These are phyloP conservation scores for Halocaridina rubra DNA, from an alignment of 2,888 invertebrate species.

Conservation along the genomic window DNA sequence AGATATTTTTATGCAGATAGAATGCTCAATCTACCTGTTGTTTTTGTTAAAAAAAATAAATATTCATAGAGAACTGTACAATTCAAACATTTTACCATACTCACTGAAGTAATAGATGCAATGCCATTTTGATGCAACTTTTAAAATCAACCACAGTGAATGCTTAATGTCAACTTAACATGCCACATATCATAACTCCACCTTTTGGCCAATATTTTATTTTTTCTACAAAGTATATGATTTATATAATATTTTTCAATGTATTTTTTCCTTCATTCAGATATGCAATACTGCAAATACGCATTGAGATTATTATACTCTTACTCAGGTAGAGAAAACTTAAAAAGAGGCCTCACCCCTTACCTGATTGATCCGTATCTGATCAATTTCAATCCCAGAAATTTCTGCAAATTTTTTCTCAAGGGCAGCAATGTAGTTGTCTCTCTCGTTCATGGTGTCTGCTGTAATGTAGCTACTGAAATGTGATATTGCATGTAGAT, in stretches of 20 bases:
- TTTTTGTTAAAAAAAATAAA: no score
- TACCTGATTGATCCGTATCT: slow-evolving; percentile 62
- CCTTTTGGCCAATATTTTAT: not conserved
- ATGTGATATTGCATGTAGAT: no score
- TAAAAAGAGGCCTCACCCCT: no score
- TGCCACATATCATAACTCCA: not conserved
- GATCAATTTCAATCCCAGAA: slow-evolving; percentile 62
- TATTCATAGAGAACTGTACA: no score
- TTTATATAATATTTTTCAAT: not conserved
- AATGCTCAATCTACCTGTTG: no score
- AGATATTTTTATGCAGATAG: not conserved
- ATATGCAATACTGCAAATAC: not conserved
- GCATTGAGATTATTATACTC: not conserved
- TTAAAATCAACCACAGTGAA: no score
- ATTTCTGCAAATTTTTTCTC: slow-evolving; percentile 61
- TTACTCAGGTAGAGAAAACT: no score
- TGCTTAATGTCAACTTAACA: no score
- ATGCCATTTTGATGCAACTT: no score
- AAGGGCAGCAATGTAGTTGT: slow-evolving; percentile 56
- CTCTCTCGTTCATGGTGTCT: slow-evolving; percentile 44
- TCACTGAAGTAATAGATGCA: no score
- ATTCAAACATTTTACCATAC: no score
- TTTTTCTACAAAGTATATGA: not conserved
- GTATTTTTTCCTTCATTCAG: not conserved
- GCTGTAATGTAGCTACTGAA: no score